Evolutionary conservation across 2,888 invertebrate genomes (phyloP), one percentile per base, ranked within the genome.

Genomic region (Strigamia crassipes): DNA sequence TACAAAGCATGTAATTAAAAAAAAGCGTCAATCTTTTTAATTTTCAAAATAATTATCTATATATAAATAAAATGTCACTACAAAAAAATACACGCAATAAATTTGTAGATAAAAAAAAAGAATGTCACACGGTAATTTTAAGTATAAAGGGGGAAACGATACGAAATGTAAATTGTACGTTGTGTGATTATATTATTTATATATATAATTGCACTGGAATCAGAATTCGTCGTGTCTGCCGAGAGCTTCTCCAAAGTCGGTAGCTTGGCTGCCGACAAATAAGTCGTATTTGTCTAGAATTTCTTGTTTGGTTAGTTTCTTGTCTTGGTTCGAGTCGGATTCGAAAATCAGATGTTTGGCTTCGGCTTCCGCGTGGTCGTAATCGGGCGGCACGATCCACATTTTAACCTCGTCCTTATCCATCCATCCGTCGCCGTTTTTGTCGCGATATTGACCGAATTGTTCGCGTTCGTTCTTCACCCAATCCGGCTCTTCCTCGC

Each of bases 201-300:
- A 3, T 13, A 10, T 51, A 1, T 51, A 12, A 51, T 51, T 18
- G n/a, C 51, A 51, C 51, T 77, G 13, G 1, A 79, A 82, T 88
- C 92, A 98, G 89, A 98, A 97, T 89, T 98, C 98, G 87, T 99
- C 99, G 86, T 99, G 99, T 85, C 96, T 92, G 0, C 93, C 92
- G 18, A 99, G 90, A 8, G 97, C 97, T 87, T 99, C 97, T 0
- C 99, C 99, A 88, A 98, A 99, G 89, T 99, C 99, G 0, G 99
- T 99, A 0, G 97, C 99, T 88, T 99, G 99, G 0, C 98, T 98
- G 51, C 99, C 99, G 5, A 99, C 99, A 88, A 99, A 99, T 12
- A 98, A 90, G 88, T 99, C 99, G 87, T 98, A 98, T 87, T 99
- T 98, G 82, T 94, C 93, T 31, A 99, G 88, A 42, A 99, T 93